Evolutionary conservation across 2,113 vertebrate species (phyloP), one percentile per base, ranked within the genome.

Genomic region (Nymphicus hollandicus): DNA sequence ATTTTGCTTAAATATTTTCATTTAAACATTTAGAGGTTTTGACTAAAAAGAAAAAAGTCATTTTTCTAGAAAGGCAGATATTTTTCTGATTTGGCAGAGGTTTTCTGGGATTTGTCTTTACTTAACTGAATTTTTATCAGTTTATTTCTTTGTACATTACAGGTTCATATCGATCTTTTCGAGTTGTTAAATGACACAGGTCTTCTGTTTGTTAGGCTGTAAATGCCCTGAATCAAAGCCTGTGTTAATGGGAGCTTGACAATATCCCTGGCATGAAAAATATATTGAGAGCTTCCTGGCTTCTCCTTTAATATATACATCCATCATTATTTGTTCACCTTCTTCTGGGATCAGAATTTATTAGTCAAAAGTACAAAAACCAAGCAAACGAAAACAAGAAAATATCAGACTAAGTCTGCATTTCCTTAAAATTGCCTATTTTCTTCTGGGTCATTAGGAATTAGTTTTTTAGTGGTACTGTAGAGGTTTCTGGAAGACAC

Each of bases 171-270:
- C 43, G 86, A 65, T 27, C 37, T 43, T 90, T 94, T 86, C 41
- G 66, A 88, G 82, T 4, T 69, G 17, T 61, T 88, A 90, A 89
- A 93, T 91, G 76, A 70, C 63, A 88, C 41, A 73, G 64, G 50
- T 93, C 86, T 74, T 86, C 60, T 77, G 53, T 58, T 70, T 88
- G 61, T 70, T 66, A 74, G 25, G 60, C 74, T 92, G 64, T 46
- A 93, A 93, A 86, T 64, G 28, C 20, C 55, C n/a, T 86, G 76
- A 89, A 86, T 74, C 86, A 91, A 91, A 93, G 72, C 12, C 56
- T 49, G 24, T 68, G 35, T 92, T 86, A 93, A 16, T 37, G 35
- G 22, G 22, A 7, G 16, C 55, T 64, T 89, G 52, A 89, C 83
- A 92, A 81, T 95, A 88, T 83, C 70, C 58, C 55, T 93, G 37